Conservation (phyloP, 2,113 vertebrate genomes). For the Dicaeum eximium region DNA sequence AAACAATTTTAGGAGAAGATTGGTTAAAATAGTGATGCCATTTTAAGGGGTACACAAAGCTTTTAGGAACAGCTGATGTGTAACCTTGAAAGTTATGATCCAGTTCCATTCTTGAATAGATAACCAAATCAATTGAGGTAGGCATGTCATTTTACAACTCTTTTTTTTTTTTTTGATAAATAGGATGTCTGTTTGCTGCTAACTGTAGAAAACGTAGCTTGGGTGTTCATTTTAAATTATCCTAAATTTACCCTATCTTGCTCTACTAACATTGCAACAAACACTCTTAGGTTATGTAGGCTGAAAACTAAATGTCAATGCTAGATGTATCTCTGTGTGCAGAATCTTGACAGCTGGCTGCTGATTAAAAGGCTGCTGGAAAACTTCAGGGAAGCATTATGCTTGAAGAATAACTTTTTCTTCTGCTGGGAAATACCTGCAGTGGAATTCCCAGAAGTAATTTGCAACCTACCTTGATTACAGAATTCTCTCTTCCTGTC, state of each 20-base stretch:
- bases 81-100: background rate
- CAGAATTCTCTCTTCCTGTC: slow-evolving; percentile 38
- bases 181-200: background rate
- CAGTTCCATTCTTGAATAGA: background rate
- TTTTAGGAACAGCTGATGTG: background rate
- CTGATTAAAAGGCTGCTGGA: slow-evolving; percentile 53
- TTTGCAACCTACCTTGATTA: slow-evolving; percentile 44
- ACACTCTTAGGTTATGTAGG: background rate
- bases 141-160: background rate
- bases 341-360: slow-evolving; percentile 33
- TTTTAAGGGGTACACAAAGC: background rate
- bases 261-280: background rate
- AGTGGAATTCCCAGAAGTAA: slow-evolving; percentile 21
- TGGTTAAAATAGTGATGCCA: background rate
- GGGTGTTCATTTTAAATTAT: background rate
- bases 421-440: slow-evolving; percentile 47
- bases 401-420: slow-evolving; percentile 45
- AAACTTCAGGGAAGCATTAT: slow-evolving; percentile 60
- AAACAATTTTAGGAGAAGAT: background rate
- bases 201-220: background rate
- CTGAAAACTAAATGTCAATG: slow-evolving; percentile 8
- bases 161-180: background rate
- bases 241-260: background rate
- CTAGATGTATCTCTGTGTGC: slow-evolving; percentile 11
- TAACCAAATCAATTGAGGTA: background rate